Evolutionary conservation across 1,140 invertebrate species (phyloP).

Genomic region (Neodiprion fabricii): DNA sequence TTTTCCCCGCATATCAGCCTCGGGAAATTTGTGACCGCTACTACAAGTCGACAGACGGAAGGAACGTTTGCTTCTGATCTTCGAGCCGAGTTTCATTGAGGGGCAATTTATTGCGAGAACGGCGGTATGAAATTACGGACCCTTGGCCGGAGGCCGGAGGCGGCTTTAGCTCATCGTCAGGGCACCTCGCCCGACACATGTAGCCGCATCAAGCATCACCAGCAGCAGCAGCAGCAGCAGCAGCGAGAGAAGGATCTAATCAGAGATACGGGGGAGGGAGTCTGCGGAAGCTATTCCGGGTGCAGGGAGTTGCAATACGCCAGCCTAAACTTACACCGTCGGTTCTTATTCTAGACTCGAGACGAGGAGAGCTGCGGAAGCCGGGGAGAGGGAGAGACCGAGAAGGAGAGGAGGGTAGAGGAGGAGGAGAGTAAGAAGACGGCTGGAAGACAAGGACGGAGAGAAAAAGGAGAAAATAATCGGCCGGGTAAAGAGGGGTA

Average conservation of each 20-base stretch:
- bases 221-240: no score
- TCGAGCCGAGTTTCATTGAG: no score
- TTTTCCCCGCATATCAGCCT: no score
- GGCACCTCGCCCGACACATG: neutral
- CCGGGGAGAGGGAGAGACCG: slow-evolving; percentile 33
- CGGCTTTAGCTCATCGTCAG: neutral
- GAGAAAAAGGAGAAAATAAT: slow-evolving; percentile 29
- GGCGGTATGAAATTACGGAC: neutral
- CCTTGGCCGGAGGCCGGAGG: neutral
- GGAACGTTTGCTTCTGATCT: no score
- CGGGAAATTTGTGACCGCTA: no score
- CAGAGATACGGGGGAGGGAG: neutral
- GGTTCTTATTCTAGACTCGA: slow-evolving; percentile 50
- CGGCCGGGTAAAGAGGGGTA: slow-evolving; percentile 23
- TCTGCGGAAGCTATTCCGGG: slow-evolving; percentile 40
- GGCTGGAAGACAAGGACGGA: slow-evolving; percentile 34
- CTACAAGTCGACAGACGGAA: no score
- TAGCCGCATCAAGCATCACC: neutral
- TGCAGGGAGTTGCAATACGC: slow-evolving; percentile 43
- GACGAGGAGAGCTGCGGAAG: slow-evolving; percentile 3
- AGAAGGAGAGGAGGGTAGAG: slow-evolving; percentile 27
- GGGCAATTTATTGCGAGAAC: neutral
- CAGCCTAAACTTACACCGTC: slow-evolving; percentile 43
- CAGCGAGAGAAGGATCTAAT: neutral
- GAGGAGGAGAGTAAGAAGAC: slow-evolving; percentile 28